Percentiles rank a stretch among this genome's conserved stretches.
Conservation (phyloP, 2,113 vertebrate genomes). For the Peromyscus californicus region DNA sequence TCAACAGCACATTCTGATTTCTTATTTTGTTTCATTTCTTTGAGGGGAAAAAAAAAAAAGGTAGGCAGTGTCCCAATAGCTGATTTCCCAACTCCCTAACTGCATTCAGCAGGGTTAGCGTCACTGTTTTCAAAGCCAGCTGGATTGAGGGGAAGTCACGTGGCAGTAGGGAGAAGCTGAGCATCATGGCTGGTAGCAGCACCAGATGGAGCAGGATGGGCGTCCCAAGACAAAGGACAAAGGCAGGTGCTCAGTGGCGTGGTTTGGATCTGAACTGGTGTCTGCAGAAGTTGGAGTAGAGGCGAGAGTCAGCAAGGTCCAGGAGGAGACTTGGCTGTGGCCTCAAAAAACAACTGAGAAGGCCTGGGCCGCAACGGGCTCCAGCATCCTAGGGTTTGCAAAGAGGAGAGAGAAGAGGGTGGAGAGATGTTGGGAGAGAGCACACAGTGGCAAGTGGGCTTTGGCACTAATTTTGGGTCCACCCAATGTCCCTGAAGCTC, state of each 20-base stretch:
- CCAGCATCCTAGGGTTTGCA: not conserved
- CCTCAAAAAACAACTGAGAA: not conserved
- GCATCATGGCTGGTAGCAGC: not conserved
- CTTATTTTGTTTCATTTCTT: not conserved
- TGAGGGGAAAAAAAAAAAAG: not conserved
- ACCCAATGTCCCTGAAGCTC: not conserved
- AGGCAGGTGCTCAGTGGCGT: not conserved
- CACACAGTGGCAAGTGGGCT: not conserved
- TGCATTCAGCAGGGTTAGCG: slow-evolving; percentile 5
- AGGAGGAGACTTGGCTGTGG: not conserved
- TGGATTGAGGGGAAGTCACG: not conserved
- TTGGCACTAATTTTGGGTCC: not conserved
- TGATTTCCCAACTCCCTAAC: slow-evolving; percentile 48
- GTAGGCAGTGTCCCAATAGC: not conserved
- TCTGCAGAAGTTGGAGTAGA: not conserved
- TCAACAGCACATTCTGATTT: slow-evolving; percentile 35
- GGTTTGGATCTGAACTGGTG: not conserved
- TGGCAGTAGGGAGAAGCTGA: not conserved
- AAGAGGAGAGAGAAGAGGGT: not conserved
- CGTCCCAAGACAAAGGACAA: not conserved
- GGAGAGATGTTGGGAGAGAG: not conserved
- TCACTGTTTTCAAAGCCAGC: slow-evolving; percentile 35
- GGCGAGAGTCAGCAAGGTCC: not conserved
- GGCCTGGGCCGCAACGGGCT: not conserved
- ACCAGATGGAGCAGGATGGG: not conserved